Evolutionary conservation across 2,888 invertebrate species (phyloP), one percentile per base, ranked within the genome.

Genomic region (Scaptomyza flava): DNA sequence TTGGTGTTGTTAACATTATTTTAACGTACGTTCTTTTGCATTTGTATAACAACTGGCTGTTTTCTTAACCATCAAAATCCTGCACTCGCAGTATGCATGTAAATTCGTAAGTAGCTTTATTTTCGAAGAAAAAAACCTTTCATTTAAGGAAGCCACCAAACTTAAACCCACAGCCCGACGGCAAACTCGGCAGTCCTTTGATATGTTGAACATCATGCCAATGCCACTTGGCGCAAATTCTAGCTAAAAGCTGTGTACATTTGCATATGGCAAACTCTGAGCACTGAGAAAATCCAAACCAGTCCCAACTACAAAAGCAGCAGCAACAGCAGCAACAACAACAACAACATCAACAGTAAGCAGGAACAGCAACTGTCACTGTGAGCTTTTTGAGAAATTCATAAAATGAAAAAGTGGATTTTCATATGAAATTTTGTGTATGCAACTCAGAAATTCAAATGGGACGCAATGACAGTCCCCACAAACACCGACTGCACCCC

Each of bases 401-500:
- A 85, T 83, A 83, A 87, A 83, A 87, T 83, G 87, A 83, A 83
- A 82, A 87, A 83, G 82, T 83, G 82, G 82, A 87, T 83, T 87
- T 83, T 83, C 82, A 85, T 83, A 83, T 79, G 82, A 83, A 83
- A 83, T 83, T 84, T 68, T 81, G 79, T 78, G 68, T 64, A 68
- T 67, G 67, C 75, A 78, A 72, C 81, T 81, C 78, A 87, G 82
- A 83, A 85, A 87, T 87, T 87, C 87, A 82, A 82, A 87, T 87
- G 85, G 63, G 77, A 59, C 67, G 67, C 77, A 81, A 59, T 87
- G 82, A 84, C 82, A 87, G 81, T 14, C 50, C 63, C 45, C 64
- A 51, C 47, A 58, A 36, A 43, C 27, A 41, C 50, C 6, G n/a
- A 52, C 43, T 20, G 5, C 51, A 20, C 2, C 42, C 11, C 31